A percentile compares a stretch with the other conserved stretches of the same genome.
Evolutionary conservation across 2,888 invertebrate species (phyloP).

Genomic region (Campoplex nolae): DNA sequence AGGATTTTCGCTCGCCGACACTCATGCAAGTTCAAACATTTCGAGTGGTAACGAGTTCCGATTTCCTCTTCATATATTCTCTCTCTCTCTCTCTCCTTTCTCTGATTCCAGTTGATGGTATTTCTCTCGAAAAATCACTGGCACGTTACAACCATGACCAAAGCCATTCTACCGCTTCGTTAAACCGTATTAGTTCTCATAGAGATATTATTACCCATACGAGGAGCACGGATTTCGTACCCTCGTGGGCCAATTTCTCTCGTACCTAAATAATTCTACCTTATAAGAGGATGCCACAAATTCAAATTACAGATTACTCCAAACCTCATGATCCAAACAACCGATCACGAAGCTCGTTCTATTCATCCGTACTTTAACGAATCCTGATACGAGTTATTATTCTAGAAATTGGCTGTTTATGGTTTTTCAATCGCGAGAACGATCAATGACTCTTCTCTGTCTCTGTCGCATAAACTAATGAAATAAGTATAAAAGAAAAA

Average conservation of each 20-base stretch:
- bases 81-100: not conserved
- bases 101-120: not conserved
- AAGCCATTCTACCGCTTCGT: not conserved
- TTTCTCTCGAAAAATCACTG: conserved; percentile 1
- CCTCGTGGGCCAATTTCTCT: not conserved
- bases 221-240: not conserved
- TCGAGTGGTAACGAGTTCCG: not conserved
- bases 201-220: not conserved
- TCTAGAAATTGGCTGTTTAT: too few species aligned
- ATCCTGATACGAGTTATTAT: too few species aligned
- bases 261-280: not conserved
- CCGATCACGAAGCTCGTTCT: too few species aligned
- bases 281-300: not conserved
- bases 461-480: too few species aligned
- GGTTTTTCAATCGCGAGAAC: too few species aligned
- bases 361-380: too few species aligned
- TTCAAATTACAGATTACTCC: not conserved
- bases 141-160: not conserved
- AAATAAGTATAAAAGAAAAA: too few species aligned
- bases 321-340: not conserved
- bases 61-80: not conserved
- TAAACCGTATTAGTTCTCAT: not conserved
- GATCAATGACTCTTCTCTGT: too few species aligned
- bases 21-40: not conserved
- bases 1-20: not conserved